Conservation (phyloP, 2,888 invertebrate species). For the Ectemnius continuus region DNA sequence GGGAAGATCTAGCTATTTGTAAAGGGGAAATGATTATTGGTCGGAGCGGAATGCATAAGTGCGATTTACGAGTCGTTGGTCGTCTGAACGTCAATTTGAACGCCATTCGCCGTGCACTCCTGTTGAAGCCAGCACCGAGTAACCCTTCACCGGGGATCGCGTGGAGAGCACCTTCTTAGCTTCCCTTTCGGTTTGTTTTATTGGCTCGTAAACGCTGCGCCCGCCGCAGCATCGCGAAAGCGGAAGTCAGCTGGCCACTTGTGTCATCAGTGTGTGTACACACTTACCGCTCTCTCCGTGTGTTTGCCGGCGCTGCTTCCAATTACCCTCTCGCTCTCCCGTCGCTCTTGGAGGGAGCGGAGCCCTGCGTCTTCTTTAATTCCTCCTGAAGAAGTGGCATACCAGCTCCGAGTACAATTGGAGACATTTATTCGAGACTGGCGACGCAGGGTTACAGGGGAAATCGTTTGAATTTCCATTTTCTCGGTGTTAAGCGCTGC, state of each 20-base stretch:
- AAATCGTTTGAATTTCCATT: too few relatives aligned
- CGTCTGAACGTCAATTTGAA: slow-evolving; percentile 58
- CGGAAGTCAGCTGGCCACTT: slow-evolving; percentile 67
- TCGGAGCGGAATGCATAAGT: slow-evolving; percentile 49
- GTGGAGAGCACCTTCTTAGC: slow-evolving; percentile 21
- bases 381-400: too few relatives aligned
- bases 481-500: too few relatives aligned
- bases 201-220: slow-evolving; percentile 72
- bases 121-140: slow-evolving; percentile 17
- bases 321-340: slow-evolving; percentile 65
- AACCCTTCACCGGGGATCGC: slow-evolving; percentile 40
- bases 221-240: slow-evolving; percentile 55
- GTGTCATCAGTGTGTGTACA: slow-evolving; percentile 10
- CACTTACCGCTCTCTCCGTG: slow-evolving; percentile 20
- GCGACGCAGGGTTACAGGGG: too few relatives aligned
- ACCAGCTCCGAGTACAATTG: too few relatives aligned
- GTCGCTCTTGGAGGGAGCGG: background rate
- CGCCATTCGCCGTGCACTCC: slow-evolving; percentile 62
- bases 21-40: too few relatives aligned
- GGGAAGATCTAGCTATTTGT: too few relatives aligned
- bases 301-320: slow-evolving; percentile 52
- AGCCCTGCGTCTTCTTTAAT: too few relatives aligned
- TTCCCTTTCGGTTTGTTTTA: slow-evolving; percentile 64
- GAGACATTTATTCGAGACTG: too few relatives aligned
- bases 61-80: slow-evolving; percentile 61